Evolutionary conservation across 2,113 vertebrate species (phyloP).

Genomic region (Jacana jacana): DNA sequence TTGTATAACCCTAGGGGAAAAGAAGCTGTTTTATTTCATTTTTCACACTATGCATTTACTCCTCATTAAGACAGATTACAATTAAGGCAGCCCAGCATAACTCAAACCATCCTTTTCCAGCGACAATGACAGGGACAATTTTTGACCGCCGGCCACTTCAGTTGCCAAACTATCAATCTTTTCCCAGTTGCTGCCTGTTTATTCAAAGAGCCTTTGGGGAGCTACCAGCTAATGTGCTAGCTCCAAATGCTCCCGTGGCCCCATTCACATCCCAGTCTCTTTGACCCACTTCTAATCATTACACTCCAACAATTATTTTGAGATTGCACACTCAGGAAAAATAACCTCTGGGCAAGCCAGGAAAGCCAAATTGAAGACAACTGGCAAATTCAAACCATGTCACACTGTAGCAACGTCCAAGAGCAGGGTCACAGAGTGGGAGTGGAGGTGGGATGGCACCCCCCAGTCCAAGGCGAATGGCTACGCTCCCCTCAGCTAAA

Average conservation of each 20-base stretch:
- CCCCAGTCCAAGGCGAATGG: background rate
- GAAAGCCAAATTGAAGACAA: background rate
- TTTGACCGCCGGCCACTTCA: background rate
- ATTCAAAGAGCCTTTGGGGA: background rate
- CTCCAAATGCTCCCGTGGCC: background rate
- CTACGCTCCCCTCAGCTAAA: background rate
- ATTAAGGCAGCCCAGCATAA: background rate
- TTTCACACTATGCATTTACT: background rate
- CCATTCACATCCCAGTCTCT: background rate
- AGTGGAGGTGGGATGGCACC: background rate
- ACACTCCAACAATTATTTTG: background rate
- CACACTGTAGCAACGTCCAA: background rate
- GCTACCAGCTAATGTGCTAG: background rate
- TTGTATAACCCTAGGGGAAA: background rate
- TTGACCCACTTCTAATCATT: background rate
- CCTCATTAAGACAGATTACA: background rate
- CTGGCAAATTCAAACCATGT: background rate
- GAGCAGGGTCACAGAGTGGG: background rate
- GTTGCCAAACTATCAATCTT: background rate
- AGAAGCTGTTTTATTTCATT: background rate
- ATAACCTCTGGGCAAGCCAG: background rate
- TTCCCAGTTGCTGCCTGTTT: background rate
- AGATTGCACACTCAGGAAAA: background rate
- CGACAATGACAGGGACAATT: background rate
- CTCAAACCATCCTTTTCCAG: background rate